Evolutionary conservation across 2,888 invertebrate genomes (phyloP).

Genomic region (Chloromyia formosa): DNA sequence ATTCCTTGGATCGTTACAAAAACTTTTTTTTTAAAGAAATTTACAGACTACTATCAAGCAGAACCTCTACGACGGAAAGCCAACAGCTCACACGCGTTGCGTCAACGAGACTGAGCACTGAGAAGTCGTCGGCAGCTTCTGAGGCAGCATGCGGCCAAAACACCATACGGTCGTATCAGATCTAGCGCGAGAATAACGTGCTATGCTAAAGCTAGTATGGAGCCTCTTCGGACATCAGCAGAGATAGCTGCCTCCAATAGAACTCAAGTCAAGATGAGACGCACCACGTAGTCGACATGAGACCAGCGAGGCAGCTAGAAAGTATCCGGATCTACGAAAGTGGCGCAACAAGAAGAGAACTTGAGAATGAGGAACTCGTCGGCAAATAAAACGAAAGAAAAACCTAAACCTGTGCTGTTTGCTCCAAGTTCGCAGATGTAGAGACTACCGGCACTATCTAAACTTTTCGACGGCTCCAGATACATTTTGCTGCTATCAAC

Average conservation of each 20-base stretch:
- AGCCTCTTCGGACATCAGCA: slow-evolving; percentile 17
- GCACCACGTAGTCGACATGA: not conserved
- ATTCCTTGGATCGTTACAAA: slow-evolving; percentile 33
- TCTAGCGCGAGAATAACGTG: not conserved
- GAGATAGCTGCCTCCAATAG: not conserved
- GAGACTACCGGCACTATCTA: no score
- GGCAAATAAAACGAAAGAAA: slow-evolving; percentile 2
- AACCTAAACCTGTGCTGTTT: no score
- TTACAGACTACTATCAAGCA: slow-evolving; percentile 16
- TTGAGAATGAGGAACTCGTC: slow-evolving; percentile 2
- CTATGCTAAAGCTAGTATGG: not conserved
- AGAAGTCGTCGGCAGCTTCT: not conserved
- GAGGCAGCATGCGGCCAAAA: slow-evolving; percentile 17
- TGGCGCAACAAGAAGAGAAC: slow-evolving; percentile 1
- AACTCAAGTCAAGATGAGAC: not conserved
- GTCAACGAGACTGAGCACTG: slow-evolving; percentile 55
- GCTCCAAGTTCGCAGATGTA: no score
- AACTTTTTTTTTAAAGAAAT: not conserved
- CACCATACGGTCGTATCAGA: not conserved
- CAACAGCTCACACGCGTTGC: slow-evolving; percentile 58
- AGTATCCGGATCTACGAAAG: slow-evolving; percentile 3
- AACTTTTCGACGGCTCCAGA: no score
- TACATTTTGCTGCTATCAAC: no score
- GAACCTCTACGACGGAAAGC: slow-evolving; percentile 43
- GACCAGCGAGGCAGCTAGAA: slow-evolving; percentile 28